phyloP scores from a whole-genome alignment of 2,888 invertebrate species.

The Drosophila setosimentum region DNA sequence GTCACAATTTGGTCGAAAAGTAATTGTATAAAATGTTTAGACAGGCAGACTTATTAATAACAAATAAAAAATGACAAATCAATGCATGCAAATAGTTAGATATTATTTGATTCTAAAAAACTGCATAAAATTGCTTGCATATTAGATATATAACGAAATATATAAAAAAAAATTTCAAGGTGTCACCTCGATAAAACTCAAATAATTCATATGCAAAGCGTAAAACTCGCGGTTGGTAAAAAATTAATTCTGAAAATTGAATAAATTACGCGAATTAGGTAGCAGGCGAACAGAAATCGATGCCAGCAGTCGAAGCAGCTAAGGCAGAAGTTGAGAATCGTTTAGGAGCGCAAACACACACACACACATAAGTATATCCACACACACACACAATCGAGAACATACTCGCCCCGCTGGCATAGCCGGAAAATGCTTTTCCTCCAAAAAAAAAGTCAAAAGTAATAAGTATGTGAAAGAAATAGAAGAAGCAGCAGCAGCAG shows the following conservation, averaged over 20 bases:
- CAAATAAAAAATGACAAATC: not conserved
- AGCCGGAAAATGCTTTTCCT: conserved; percentile 76
- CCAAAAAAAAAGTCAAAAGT: conserved; percentile 75
- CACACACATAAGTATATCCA: conserved; percentile 19
- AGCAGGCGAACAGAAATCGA: conserved; percentile 79
- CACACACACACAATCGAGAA: conserved; percentile 18
- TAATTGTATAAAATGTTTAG: not conserved
- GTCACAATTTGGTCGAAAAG: conserved; percentile 4
- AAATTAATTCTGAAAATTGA: conserved; percentile 82
- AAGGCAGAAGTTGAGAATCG: conserved; percentile 63
- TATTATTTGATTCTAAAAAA: not conserved
- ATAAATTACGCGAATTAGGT: conserved; percentile 83
- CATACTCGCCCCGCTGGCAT: conserved; percentile 23
- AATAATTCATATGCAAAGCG: conserved; percentile 58
- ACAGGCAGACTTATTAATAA: not conserved
- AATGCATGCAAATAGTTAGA: not conserved
- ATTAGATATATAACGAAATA: conserved; percentile 1
- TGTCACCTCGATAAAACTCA: conserved; percentile 35
- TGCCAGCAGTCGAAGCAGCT: conserved; percentile 45
- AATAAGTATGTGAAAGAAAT: conserved; percentile 71
- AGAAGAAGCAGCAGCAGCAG: conserved; percentile 39
- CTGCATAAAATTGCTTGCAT: not conserved
- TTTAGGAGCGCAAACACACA: conserved; percentile 65
- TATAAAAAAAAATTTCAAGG: not conserved
- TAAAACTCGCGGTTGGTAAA: conserved; percentile 66